These are phyloP conservation scores for Temnothorax nylanderi DNA, from an alignment of 1,140 invertebrate species.

Conservation along the genomic window DNA sequence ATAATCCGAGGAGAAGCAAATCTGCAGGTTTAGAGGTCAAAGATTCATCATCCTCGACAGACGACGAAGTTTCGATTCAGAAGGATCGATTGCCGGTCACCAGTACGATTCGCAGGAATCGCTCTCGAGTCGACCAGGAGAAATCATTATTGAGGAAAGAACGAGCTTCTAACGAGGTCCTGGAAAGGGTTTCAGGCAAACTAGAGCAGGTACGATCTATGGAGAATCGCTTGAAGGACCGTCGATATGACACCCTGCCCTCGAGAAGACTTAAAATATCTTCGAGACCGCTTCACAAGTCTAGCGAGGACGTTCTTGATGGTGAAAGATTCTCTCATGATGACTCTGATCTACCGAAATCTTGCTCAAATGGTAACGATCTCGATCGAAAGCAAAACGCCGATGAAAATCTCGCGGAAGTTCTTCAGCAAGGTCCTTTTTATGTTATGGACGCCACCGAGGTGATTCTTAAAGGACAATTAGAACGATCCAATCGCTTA, in stretches of 20 bases:
- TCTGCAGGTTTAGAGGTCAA: slow-evolving; percentile 50
- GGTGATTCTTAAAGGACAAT: slow-evolving; percentile 75
- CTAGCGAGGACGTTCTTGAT: slow-evolving; percentile 79
- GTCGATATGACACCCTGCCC: slow-evolving; percentile 81
- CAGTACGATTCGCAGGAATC: slow-evolving; percentile 72
- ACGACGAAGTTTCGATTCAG: slow-evolving; percentile 63
- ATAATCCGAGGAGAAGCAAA: slow-evolving; percentile 28
- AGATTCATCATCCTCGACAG: slow-evolving; percentile 66
- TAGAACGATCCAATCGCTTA: slow-evolving; percentile 57
- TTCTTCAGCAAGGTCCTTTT: not conserved
- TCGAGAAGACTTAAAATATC: slow-evolving; percentile 67
- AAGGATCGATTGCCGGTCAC: slow-evolving; percentile 60
- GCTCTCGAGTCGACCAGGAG: slow-evolving; percentile 67
- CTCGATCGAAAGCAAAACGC: slow-evolving; percentile 58
- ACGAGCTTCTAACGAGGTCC: not conserved
- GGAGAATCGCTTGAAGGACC: slow-evolving; percentile 33
- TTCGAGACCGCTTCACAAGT: slow-evolving; percentile 77
- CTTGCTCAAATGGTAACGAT: slow-evolving; percentile 70
- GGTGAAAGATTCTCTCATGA: slow-evolving; percentile 62
- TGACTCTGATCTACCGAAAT: slow-evolving; percentile 62
- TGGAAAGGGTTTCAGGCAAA: not conserved
- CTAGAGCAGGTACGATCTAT: not conserved
- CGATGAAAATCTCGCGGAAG: not conserved
- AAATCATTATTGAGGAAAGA: slow-evolving; percentile 16
- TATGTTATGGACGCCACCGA: slow-evolving; percentile 80